Base-by-base conservation (phyloP, 1,140 invertebrate genomes). In the Leptopilina clavipes region DNA sequence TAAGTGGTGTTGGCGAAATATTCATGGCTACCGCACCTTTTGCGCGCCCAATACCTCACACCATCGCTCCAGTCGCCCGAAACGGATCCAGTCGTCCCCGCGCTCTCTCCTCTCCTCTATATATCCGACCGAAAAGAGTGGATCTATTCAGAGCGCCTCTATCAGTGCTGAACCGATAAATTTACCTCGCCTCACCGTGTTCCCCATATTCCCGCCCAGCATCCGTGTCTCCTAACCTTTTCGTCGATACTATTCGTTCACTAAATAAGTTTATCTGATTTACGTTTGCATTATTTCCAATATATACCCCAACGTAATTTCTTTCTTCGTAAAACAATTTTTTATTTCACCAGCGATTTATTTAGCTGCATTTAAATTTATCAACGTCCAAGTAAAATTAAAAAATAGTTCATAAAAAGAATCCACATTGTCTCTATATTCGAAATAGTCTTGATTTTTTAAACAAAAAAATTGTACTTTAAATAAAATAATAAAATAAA, bases 1-100 rank as follows among this genome's bases (percentile, higher is more conserved):
- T 90, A 90, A 90, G 88, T 89, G 86, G 86, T 84, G 85, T 82
- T 84, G 85, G 87, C 87, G 88, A 90, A 90, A 90, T 90, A 89
- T 90, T 89, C 89, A 90, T 90, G 89, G 87, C 87, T 83, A 79
- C 85, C 81, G 85, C 86, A 85, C 83, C 77, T 84, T 87, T 84
- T 85, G 82, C 86, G 84, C 85, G 83, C 86, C 82, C 79, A 81
- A 77, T 74, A 76, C 79, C 78, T 76, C 81, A 80, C 72, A 77
- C 79, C 77, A 78, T 73, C 74, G 74, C 73, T 79, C 80, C 79
- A 79, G 78, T 78, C 75, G 73, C 78, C 70, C 75, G 70, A 31
- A 70, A 52, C 72, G 71, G 76, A 81, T 82, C 48, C 48, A 45
- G 52, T 14, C 44, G 43, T 14, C 45, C 45, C 37, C 65, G 19